Evolutionary conservation across 1,140 invertebrate species (phyloP).

Genomic region (Archivesica marissinica): DNA sequence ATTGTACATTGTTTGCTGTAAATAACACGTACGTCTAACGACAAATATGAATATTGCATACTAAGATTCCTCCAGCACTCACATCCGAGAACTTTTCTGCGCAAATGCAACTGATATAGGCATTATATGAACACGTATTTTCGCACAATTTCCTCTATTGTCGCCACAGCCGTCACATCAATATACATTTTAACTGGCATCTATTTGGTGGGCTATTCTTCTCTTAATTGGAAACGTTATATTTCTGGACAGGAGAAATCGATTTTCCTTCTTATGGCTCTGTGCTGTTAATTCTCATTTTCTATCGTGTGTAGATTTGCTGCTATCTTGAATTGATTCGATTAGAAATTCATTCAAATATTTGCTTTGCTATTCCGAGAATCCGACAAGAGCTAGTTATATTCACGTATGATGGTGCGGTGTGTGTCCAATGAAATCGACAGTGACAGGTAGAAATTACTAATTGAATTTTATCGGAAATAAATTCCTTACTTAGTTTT

Average conservation of each 20-base stretch:
- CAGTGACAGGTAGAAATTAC: conserved; percentile 5
- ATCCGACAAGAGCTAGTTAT: not conserved
- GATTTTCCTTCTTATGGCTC: conserved; percentile 19
- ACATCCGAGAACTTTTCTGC: not conserved
- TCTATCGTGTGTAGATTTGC: conserved; percentile 4
- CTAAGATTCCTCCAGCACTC: not conserved
- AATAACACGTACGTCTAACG: too few relatives aligned
- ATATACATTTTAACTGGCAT: conserved; percentile 20
- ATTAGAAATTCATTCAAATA: conserved; percentile 27
- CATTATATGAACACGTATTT: not conserved
- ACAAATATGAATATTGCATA: too few relatives aligned
- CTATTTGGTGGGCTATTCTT: not conserved
- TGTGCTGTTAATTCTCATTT: conserved; percentile 7
- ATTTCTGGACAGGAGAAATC: conserved; percentile 9
- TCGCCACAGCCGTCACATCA: not conserved
- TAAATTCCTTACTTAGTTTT: too few relatives aligned
- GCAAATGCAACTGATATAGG: not conserved
- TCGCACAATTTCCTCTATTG: not conserved
- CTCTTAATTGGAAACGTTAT: conserved; percentile 20
- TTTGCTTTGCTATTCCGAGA: conserved; percentile 19
- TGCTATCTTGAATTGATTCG: conserved; percentile 22
- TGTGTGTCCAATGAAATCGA: conserved; percentile 6
- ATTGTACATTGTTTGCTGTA: too few relatives aligned
- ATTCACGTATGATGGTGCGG: not conserved
- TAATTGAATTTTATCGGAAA: not conserved